phyloP scores from a whole-genome alignment of 2,888 invertebrate genomes.

The Eupithecia dodoneata region DNA sequence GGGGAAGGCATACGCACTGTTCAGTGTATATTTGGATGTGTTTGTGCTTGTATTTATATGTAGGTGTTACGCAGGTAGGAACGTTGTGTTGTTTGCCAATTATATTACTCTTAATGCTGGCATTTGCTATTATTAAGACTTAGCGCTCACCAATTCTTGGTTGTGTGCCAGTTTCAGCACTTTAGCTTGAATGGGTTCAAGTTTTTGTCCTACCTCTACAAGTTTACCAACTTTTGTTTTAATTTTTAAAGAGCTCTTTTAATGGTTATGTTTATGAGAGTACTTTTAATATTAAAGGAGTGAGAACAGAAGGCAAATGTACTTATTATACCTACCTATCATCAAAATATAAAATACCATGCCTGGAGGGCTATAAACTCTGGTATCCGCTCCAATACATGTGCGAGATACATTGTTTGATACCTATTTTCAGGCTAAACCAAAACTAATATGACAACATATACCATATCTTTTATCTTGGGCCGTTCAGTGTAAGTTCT shows the following conservation, averaged over 20 bases:
- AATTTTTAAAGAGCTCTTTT: neutral
- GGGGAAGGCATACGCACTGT: too few species aligned
- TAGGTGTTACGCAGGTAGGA: neutral
- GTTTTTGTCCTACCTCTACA: slow-evolving; percentile 11
- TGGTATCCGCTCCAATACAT: neutral
- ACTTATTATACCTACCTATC: neutral
- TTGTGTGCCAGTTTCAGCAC: slow-evolving; percentile 32
- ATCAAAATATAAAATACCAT: neutral
- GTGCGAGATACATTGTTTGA: neutral
- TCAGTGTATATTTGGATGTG: neutral
- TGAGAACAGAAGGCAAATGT: neutral
- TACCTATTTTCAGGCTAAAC: neutral
- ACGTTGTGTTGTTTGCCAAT: slow-evolving; percentile 9
- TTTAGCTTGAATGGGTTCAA: slow-evolving; percentile 21
- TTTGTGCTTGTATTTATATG: neutral
- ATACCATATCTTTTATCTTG: neutral
- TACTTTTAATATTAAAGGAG: neutral
- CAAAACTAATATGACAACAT: neutral
- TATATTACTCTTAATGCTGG: slow-evolving; percentile 10
- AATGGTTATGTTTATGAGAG: neutral
- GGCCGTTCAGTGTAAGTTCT: neutral
- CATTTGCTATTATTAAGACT: slow-evolving; percentile 18
- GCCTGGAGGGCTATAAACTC: neutral
- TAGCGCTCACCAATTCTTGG: slow-evolving; percentile 20
- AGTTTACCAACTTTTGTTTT: slow-evolving; percentile 21